Percentiles rank a stretch among this genome's conserved stretches.
Conservation (phyloP, 2,113 vertebrate genomes). For the Burhinus oedicnemus region DNA sequence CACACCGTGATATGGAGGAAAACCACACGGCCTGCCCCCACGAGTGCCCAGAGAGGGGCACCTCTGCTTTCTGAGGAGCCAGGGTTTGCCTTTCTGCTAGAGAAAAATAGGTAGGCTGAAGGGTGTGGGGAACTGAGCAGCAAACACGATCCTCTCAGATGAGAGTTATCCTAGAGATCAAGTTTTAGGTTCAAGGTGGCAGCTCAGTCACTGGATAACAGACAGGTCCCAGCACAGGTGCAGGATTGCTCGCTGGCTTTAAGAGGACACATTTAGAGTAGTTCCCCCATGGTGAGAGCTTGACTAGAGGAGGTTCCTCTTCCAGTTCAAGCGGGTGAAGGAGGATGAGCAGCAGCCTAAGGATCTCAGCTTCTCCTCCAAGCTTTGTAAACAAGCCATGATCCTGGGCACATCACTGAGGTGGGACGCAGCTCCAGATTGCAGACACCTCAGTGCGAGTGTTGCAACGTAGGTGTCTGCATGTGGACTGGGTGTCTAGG, state of each 20-base stretch:
- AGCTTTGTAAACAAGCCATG: not conserved
- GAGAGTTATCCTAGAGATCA: not conserved
- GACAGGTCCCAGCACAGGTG: not conserved
- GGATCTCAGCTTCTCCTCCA: not conserved
- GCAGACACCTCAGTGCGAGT: not conserved
- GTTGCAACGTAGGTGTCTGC: constrained; percentile 2
- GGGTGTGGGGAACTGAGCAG: not conserved
- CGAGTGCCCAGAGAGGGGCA: not conserved
- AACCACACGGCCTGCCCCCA: not conserved
- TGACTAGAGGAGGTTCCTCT: not conserved
- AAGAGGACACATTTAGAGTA: not conserved
- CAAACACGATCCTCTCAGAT: not conserved
- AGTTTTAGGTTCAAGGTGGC: not conserved
- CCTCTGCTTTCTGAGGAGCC: not conserved
- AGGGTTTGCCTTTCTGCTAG: not conserved
- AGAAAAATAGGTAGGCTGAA: not conserved
- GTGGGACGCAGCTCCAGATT: not conserved
- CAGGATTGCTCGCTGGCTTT: not conserved
- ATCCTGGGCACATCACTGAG: not conserved
- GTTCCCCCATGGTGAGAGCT: not conserved
- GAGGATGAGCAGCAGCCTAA: not conserved
- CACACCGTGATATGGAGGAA: not conserved
- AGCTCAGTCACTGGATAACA: not conserved
- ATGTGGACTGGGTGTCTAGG: constrained; percentile 46
- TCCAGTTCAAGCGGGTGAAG: not conserved